Evolutionary conservation across 2,888 invertebrate genomes (phyloP).

Genomic region (Leucozona laternaria): DNA sequence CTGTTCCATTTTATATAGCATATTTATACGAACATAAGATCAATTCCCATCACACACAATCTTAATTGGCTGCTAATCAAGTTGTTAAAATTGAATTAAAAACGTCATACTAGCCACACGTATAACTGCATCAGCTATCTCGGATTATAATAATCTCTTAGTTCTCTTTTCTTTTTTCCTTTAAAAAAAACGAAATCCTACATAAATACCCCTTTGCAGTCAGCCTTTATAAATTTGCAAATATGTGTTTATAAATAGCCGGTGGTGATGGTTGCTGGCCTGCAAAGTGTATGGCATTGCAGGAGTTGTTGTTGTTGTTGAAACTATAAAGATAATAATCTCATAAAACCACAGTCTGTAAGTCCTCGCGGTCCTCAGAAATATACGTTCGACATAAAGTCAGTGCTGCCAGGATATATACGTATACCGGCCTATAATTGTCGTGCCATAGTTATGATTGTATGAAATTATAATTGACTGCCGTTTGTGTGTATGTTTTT

Average conservation of each 20-base stretch:
- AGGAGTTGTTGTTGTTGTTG: background rate
- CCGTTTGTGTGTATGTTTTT: background rate
- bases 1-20: background rate
- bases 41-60: slow-evolving; percentile 51
- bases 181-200: background rate
- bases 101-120: background rate
- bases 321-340: slow-evolving; percentile 68
- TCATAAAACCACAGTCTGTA: slow-evolving; percentile 50
- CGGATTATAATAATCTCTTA: slow-evolving; percentile 58
- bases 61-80: slow-evolving; percentile 73
- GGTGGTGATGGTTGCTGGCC: background rate
- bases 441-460: slow-evolving; percentile 27
- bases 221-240: slow-evolving; percentile 60
- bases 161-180: background rate
- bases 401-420: slow-evolving; percentile 12
- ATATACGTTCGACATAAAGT: background rate
- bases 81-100: slow-evolving; percentile 62
- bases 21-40: background rate
- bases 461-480: background rate
- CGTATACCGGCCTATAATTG: background rate
- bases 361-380: background rate
- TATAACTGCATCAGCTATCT: background rate
- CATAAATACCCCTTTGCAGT: slow-evolving; percentile 22
- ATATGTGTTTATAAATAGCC: slow-evolving; percentile 30
- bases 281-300: background rate